Conservation (phyloP, 2,113 vertebrate species). For the Rutilus rutilus region DNA sequence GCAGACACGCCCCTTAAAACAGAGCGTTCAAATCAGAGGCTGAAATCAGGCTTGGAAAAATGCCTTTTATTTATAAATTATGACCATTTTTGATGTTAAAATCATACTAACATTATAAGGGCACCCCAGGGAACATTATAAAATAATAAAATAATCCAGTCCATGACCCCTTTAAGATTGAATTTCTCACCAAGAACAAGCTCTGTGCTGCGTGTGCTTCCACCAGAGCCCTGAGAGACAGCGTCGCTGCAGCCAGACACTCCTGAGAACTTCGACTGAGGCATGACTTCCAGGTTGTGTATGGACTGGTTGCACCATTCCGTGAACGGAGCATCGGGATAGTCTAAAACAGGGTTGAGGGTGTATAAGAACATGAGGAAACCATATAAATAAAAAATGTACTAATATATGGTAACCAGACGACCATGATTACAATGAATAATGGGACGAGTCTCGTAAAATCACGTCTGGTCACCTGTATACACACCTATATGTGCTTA, state of each 20-base stretch:
- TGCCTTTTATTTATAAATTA: too few relatives aligned
- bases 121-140: too few relatives aligned
- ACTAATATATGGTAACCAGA: neutral
- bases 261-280: slow-evolving; percentile 93
- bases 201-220: slow-evolving; percentile 90
- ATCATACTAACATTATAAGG: too few relatives aligned
- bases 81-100: too few relatives aligned
- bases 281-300: slow-evolving; percentile 90
- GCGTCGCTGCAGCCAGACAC: slow-evolving; percentile 95
- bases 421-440: neutral
- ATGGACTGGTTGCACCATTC: slow-evolving; percentile 91
- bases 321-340: slow-evolving; percentile 88
- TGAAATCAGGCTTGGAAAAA: too few relatives aligned
- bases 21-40: too few relatives aligned
- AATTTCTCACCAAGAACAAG: slow-evolving; percentile 84
- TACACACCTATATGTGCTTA: too few relatives aligned
- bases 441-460: neutral
- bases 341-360: slow-evolving; percentile 76
- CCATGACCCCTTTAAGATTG: too few relatives aligned
- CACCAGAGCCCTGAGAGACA: slow-evolving; percentile 89
- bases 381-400: neutral
- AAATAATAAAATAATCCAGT: too few relatives aligned
- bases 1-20: too few relatives aligned
- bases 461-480: neutral
- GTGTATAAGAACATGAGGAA: neutral